These are phyloP conservation scores for Kryptopterus vitreolus DNA, from an alignment of 2,797 vertebrate genomes.

Conservation along the genomic window DNA sequence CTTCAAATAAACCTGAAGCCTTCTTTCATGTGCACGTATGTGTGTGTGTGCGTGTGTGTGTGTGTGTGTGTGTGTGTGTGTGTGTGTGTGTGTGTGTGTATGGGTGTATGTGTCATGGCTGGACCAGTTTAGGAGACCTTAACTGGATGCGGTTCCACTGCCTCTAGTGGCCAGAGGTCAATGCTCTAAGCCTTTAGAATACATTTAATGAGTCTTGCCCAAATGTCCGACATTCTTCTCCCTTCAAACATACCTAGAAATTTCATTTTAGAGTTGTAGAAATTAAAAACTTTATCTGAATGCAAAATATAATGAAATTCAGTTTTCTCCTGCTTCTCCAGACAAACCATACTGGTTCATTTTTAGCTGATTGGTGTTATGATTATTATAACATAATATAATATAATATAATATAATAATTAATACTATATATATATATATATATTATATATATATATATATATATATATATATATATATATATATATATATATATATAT, in stretches of 20 bases:
- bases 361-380: conserved; percentile 36
- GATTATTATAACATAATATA: too few relatives aligned
- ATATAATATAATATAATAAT: too few relatives aligned
- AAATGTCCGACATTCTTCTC: neutral
- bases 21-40: conserved; percentile 30
- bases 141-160: conserved; percentile 4
- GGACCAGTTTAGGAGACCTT: neutral
- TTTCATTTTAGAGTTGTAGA: too few relatives aligned
- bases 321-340: conserved; percentile 36
- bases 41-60: neutral
- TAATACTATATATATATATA: too few relatives aligned
- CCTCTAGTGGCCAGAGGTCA: conserved; percentile 28
- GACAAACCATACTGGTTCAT: conserved; percentile 33
- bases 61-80: neutral
- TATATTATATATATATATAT: too few relatives aligned
- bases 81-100: neutral
- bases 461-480: too few relatives aligned
- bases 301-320: conserved; percentile 29
- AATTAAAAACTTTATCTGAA: neutral
- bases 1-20: conserved; percentile 45
- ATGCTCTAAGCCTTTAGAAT: neutral
- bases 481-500: too few relatives aligned
- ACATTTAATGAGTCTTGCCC: conserved; percentile 8
- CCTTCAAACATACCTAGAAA: too few relatives aligned
- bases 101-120: neutral